phyloP scores from a whole-genome alignment of 2,888 invertebrate species.

The Phorcus lineatus region DNA sequence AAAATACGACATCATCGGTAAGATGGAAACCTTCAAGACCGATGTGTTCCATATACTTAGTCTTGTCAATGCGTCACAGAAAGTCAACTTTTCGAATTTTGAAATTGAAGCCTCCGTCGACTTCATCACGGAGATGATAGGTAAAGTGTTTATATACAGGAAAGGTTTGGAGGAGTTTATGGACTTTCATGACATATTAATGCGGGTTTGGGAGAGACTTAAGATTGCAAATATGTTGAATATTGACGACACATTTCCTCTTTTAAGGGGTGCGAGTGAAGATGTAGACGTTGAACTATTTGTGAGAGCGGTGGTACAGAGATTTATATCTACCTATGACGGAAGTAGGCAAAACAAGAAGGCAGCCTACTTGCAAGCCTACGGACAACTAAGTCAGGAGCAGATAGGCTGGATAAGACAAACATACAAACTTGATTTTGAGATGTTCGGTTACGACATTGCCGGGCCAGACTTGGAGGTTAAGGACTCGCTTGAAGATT shows the following conservation, averaged over 20 bases:
- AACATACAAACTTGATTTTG: conserved; percentile 34
- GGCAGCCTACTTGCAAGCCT: background rate
- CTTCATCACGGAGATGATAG: conserved; percentile 36
- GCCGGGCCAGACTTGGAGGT: background rate
- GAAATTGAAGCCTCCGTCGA: conserved; percentile 24
- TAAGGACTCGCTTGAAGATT: background rate
- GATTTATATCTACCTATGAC: background rate
- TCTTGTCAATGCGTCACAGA: conserved; percentile 14
- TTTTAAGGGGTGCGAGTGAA: background rate
- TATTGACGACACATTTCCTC: conserved; percentile 31
- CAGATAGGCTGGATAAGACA: conserved; percentile 25
- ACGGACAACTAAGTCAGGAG: background rate
- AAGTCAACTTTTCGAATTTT: background rate
- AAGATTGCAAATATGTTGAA: conserved; percentile 41
- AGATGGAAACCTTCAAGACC: conserved; percentile 40
- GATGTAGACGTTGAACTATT: background rate
- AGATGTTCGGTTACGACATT: conserved; percentile 37
- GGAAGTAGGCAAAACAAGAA: background rate
- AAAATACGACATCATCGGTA: conserved; percentile 31
- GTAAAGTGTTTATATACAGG: conserved; percentile 36
- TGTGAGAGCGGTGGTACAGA: background rate
- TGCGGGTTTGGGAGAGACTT: conserved; percentile 38
- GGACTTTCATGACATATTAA: conserved; percentile 36
- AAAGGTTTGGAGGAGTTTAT: conserved; percentile 33
- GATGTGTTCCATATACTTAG: conserved; percentile 34